Percentiles rank a stretch among this genome's conserved stretches.
Evolutionary conservation across 1,140 invertebrate species (phyloP).

Genomic region (Scaptomyza graminum): DNA sequence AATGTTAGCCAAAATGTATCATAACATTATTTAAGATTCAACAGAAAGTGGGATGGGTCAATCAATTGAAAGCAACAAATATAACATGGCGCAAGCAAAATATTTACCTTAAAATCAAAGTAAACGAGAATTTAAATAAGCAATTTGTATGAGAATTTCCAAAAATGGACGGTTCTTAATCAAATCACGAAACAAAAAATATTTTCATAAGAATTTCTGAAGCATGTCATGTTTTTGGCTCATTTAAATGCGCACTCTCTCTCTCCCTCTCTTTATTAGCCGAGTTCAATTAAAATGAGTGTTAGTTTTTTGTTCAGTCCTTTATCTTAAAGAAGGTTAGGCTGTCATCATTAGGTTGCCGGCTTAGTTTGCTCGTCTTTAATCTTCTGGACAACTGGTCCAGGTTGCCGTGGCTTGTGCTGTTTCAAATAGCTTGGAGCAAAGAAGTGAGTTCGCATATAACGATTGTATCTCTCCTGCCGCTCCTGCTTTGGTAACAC

Average conservation of each 20-base stretch:
- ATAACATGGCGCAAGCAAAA: not conserved
- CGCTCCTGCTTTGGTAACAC: slow-evolving; percentile 4
- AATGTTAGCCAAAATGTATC: not conserved
- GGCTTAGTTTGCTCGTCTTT: not conserved
- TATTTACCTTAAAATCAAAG: not conserved
- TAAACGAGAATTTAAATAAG: not conserved
- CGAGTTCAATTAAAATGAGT: not conserved
- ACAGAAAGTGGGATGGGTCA: not conserved
- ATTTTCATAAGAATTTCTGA: slow-evolving; percentile 4
- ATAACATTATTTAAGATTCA: not conserved
- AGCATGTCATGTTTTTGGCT: not conserved
- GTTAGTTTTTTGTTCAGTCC: slow-evolving; percentile 4
- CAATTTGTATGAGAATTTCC: not conserved
- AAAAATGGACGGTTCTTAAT: not conserved
- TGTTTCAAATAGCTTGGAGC: slow-evolving; percentile 13
- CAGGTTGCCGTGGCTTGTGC: not conserved
- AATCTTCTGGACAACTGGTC: not conserved
- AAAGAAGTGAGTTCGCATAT: slow-evolving; percentile 27
- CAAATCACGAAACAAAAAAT: not conserved
- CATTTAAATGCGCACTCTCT: slow-evolving; percentile 2
- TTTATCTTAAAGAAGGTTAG: not conserved
- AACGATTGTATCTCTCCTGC: not conserved
- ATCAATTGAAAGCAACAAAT: not conserved
- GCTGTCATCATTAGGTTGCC: slow-evolving; percentile 17
- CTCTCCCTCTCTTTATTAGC: not conserved